Evolutionary conservation across 2,888 invertebrate genomes (phyloP).

Genomic region (Linyphia triangularis): DNA sequence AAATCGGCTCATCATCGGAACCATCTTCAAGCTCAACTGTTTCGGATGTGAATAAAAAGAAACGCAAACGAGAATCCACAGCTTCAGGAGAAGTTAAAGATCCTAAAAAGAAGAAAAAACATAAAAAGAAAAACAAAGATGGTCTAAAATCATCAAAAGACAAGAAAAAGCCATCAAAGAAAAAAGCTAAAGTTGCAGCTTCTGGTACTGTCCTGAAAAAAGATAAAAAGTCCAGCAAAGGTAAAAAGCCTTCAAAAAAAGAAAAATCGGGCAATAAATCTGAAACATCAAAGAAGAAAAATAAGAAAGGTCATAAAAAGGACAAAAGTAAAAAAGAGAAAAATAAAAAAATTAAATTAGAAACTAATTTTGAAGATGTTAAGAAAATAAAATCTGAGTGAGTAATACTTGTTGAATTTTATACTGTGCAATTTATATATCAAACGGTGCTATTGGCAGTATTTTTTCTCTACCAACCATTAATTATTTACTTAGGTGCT

Average conservation of each 20-base stretch:
- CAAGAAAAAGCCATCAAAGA: not conserved
- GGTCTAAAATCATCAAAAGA: not conserved
- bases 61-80: not conserved
- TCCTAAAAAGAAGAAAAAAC: not conserved
- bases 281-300: conserved; percentile 3
- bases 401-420: not conserved
- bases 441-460: no score
- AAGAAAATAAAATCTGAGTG: conserved; percentile 12
- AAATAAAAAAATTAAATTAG: not conserved
- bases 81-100: not conserved
- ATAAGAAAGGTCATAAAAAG: conserved; percentile 16
- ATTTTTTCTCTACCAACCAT: no score
- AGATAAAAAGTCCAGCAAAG: conserved; percentile 13
- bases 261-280: not conserved
- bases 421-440: not conserved
- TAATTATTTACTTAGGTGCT: no score
- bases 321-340: conserved; percentile 2
- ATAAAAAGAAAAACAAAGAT: not conserved
- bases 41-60: not conserved
- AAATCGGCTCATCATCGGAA: not conserved
- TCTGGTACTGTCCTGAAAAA: conserved; percentile 26
- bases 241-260: not conserved
- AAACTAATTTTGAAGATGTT: not conserved
- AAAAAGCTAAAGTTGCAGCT: conserved; percentile 2
- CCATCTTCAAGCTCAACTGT: not conserved